These are phyloP conservation scores for Austrofundulus limnaeus DNA, from an alignment of 2,113 vertebrate genomes.

Conservation along the genomic window DNA sequence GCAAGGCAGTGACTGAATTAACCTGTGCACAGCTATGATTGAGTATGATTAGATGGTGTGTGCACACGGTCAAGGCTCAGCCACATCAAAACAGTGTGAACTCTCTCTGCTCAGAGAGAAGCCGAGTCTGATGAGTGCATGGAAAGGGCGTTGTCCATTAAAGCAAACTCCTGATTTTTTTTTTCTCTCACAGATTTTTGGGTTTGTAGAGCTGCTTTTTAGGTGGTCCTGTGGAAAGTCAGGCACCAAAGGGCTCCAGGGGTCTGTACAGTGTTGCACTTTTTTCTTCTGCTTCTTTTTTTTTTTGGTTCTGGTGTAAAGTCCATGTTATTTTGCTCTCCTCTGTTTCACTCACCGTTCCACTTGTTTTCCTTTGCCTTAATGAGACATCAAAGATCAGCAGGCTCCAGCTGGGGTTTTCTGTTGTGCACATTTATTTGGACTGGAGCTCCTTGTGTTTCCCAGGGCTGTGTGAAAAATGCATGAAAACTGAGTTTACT, in stretches of 20 bases:
- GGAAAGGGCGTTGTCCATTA: slow-evolving; percentile 72
- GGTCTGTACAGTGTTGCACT: slow-evolving; percentile 76
- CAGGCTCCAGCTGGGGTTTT: slow-evolving; percentile 53
- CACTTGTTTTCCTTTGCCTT: slow-evolving; percentile 59
- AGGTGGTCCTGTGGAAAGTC: slow-evolving; percentile 81
- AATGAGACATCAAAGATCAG: slow-evolving; percentile 70
- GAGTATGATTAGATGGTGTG: slow-evolving; percentile 25
- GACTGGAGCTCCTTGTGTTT: slow-evolving; percentile 26
- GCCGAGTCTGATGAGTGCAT: slow-evolving; percentile 65
- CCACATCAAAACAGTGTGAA: slow-evolving; percentile 45
- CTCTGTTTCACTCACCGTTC: slow-evolving; percentile 42
- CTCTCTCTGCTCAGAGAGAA: slow-evolving; percentile 36
- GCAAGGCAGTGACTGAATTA: slow-evolving; percentile 16
- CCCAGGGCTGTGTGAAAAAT: slow-evolving; percentile 25
- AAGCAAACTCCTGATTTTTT: slow-evolving; percentile 66
- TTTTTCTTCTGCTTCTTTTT: slow-evolving; percentile 51
- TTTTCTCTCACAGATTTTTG: slow-evolving; percentile 71
- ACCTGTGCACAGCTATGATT: slow-evolving; percentile 11
- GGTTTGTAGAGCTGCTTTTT: slow-evolving; percentile 75
- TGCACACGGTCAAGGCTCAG: not conserved
- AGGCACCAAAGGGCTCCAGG: slow-evolving; percentile 63
- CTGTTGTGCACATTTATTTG: slow-evolving; percentile 48
- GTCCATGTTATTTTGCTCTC: slow-evolving; percentile 72
- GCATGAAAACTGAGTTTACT: not conserved
- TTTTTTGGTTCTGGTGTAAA: slow-evolving; percentile 43